These are phyloP conservation scores for Danio tinwini DNA, from an alignment of 2,797 vertebrate species.

Conservation along the genomic window DNA sequence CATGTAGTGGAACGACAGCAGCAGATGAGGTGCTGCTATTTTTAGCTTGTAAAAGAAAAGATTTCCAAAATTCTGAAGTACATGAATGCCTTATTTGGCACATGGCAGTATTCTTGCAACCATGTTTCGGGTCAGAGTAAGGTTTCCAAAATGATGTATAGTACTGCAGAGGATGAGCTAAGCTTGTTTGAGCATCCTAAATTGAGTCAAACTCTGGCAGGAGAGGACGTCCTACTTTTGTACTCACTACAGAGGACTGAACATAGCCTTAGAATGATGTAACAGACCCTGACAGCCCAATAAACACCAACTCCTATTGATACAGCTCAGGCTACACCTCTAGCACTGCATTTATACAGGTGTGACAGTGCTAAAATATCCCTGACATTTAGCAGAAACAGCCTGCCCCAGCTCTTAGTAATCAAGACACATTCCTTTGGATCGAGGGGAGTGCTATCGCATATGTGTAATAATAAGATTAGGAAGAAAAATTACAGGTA, in stretches of 20 bases:
- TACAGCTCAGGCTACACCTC: slow-evolving; percentile 27
- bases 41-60: slow-evolving; percentile 41
- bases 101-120: background rate
- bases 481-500: background rate
- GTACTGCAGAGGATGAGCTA: background rate
- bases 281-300: slow-evolving; percentile 39
- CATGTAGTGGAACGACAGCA: slow-evolving; percentile 33
- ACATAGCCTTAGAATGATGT: slow-evolving; percentile 28
- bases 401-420: slow-evolving; percentile 37
- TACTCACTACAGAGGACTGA: slow-evolving; percentile 13
- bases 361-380: slow-evolving; percentile 36
- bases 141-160: background rate
- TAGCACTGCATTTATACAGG: slow-evolving; percentile 25
- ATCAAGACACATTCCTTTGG: slow-evolving; percentile 24
- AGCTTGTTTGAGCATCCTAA: slow-evolving; percentile 18
- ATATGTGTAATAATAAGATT: background rate
- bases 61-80: slow-evolving; percentile 7
- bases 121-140: background rate
- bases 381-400: slow-evolving; percentile 53
- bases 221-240: slow-evolving; percentile 44
- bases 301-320: slow-evolving; percentile 31
- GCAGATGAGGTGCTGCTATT: slow-evolving; percentile 59
- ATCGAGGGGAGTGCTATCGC: background rate
- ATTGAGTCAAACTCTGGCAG: slow-evolving; percentile 14
- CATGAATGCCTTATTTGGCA: background rate